Base-by-base conservation (phyloP, 2,888 invertebrate genomes). In the Ferdinandea cuprea region DNA sequence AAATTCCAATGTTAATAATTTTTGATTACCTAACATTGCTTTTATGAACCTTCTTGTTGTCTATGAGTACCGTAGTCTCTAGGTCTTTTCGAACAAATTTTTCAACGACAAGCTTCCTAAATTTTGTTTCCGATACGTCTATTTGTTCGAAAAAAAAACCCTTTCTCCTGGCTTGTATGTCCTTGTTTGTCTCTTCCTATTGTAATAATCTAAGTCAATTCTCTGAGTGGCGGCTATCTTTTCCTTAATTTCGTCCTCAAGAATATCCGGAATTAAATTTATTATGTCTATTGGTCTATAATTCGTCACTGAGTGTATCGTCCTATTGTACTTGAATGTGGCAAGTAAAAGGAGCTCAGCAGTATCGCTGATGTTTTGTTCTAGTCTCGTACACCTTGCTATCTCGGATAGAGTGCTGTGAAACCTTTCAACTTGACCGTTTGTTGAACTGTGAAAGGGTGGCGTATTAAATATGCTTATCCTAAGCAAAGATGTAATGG, bases 401-500 rank as follows among this genome's bases (percentile, higher is more conserved):
- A 69, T 69, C 32, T 77, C 77, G 8, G 65, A 44, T 3, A 78
- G 28, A 8, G 69, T 78, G n/a, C 50, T 78, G 9, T 78, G 78
- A 42, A 78, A 58, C 21, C 71, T 46, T 56, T 78, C 71, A 6
- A 79, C 71, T 13, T 80, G 61, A 1, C 66, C 66, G 30, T 79
- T 79, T 37, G 66, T 40, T 3, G 19, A 44, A 61, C 79, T 79
- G 37, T 66, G 66, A 28, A 72, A 66, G 3, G 78, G 58, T 58
- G 59, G 78, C 17, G 35, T 65, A 13, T 21, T 72, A 52, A 46
- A 76, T 30, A 66, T 76, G 3, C 3, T 15, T 52, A 76, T 42
- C 1, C 54, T 63, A 6, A 77, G 11, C 44, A 77, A 63, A 7
- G 77, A 71, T n/a, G 1, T 71, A 8, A 78, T 46, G 9, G 40